Conservation (phyloP, 2,888 invertebrate genomes). For the Tribolium freemani region DNA sequence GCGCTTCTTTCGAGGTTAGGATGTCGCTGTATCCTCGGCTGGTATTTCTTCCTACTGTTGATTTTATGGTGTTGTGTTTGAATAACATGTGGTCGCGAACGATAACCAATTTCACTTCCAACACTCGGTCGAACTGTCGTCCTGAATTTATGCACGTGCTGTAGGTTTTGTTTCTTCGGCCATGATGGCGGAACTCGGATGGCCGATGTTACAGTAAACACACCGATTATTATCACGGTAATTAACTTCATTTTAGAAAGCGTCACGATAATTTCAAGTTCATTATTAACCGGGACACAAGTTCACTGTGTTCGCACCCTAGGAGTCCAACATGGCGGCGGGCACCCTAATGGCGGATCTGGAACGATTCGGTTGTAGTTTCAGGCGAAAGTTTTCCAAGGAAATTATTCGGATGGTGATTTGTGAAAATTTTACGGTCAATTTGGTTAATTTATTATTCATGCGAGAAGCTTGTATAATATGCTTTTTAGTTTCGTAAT, state of each 20-base stretch:
- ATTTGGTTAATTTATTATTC: conserved; percentile 16
- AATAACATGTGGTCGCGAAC: conserved; percentile 14
- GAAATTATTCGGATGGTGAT: conserved; percentile 17
- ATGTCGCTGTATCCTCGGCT: not conserved
- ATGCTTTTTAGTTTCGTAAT: conserved; percentile 33
- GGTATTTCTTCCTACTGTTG: conserved; percentile 13
- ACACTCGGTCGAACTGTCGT: not conserved
- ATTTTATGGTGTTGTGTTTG: conserved; percentile 8
- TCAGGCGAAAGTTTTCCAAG: not conserved
- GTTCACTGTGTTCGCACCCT: conserved; percentile 18
- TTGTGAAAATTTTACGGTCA: conserved; percentile 19
- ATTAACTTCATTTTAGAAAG: conserved; percentile 53
- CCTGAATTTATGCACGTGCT: conserved; percentile 14
- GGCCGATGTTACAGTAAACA: conserved; percentile 46
- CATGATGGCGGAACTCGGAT: conserved; percentile 50
- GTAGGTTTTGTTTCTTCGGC: conserved; percentile 37
- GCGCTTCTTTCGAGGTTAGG: conserved; percentile 16
- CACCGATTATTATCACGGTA: conserved; percentile 45
- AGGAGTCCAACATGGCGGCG: conserved; percentile 13
- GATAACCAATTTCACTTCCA: conserved; percentile 33
- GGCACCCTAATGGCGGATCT: conserved; percentile 7
- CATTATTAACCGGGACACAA: conserved; percentile 24
- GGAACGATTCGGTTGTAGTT: conserved; percentile 7
- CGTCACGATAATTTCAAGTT: conserved; percentile 39
- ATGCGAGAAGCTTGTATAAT: conserved; percentile 9